Conservation (phyloP, 2,113 vertebrate genomes). For the Pseudorhombus dupliciocellatus region DNA sequence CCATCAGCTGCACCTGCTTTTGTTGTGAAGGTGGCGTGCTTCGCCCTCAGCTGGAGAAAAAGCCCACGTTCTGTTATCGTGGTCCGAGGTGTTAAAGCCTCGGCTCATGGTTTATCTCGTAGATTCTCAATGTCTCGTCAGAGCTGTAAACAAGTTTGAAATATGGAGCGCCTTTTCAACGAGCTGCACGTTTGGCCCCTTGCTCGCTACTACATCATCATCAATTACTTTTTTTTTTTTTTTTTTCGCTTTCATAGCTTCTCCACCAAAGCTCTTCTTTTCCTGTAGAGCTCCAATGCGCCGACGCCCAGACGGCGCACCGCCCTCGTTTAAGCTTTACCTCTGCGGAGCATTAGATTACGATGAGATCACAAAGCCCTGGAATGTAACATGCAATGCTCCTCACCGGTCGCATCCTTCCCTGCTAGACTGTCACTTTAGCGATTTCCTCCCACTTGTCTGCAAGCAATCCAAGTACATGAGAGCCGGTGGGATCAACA, state of each 20-base stretch:
- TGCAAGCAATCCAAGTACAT: not conserved
- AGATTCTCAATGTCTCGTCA: conserved; percentile 25
- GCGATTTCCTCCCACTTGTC: conserved; percentile 18
- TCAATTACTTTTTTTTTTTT: conserved; percentile 46
- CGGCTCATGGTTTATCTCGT: conserved; percentile 34
- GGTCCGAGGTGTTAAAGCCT: not conserved
- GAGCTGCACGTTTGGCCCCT: not conserved
- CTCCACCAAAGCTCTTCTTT: conserved; percentile 35
- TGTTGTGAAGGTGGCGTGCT: conserved; percentile 9
- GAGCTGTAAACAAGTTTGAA: conserved; percentile 61
- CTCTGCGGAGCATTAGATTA: conserved; percentile 42
- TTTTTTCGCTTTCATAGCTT: conserved; percentile 38
- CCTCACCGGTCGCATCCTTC: conserved; percentile 20
- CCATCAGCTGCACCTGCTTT: conserved; percentile 22
- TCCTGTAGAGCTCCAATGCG: conserved; percentile 37
- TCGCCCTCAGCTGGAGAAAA: no score
- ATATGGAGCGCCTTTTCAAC: conserved; percentile 11
- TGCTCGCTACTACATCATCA: conserved; percentile 54
- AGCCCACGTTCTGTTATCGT: not conserved
- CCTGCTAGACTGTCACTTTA: conserved; percentile 20
- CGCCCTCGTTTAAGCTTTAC: conserved; percentile 55
- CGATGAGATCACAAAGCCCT: conserved; percentile 58
- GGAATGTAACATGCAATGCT: conserved; percentile 24
- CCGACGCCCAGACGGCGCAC: conserved; percentile 22
- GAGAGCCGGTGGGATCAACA: not conserved